A percentile compares a stretch with the other conserved stretches of the same genome.
phyloP scores from a whole-genome alignment of 2,888 invertebrate genomes.

The Sesia apiformis region DNA sequence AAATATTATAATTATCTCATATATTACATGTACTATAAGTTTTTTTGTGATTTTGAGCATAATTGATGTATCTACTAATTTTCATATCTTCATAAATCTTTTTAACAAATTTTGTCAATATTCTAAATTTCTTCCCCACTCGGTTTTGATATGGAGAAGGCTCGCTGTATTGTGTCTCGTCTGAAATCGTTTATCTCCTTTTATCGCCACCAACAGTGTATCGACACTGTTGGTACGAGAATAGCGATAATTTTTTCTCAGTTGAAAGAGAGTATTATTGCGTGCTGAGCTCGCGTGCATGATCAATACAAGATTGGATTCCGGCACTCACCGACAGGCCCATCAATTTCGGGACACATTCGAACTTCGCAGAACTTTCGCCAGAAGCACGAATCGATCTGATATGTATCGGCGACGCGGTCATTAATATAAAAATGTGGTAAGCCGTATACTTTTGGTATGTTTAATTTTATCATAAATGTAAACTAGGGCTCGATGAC shows the following conservation, averaged over 20 bases:
- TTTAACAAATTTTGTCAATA: too few species aligned
- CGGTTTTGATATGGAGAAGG: too few species aligned
- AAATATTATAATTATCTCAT: too few species aligned
- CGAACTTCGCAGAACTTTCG: slow-evolving; percentile 61
- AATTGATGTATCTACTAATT: too few species aligned
- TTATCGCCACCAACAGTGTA: slow-evolving; percentile 9
- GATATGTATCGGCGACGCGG: slow-evolving; percentile 42
- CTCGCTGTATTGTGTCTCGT: not conserved
- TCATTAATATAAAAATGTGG: slow-evolving; percentile 21
- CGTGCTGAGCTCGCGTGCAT: slow-evolving; percentile 49
- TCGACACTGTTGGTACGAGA: slow-evolving; percentile 1
- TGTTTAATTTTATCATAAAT: not conserved
- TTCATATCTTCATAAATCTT: too few species aligned
- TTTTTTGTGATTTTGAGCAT: too few species aligned
- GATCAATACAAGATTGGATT: slow-evolving; percentile 46
- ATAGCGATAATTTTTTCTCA: slow-evolving; percentile 24
- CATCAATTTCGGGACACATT: slow-evolving; percentile 63
- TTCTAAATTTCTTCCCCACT: too few species aligned
- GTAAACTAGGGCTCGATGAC: too few species aligned
- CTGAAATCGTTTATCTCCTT: slow-evolving; percentile 5
- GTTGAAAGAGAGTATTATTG: slow-evolving; percentile 43
- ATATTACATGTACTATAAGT: too few species aligned
- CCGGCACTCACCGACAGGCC: slow-evolving; percentile 46
- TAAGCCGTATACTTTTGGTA: not conserved
- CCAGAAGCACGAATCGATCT: slow-evolving; percentile 45